A percentile compares a stretch with the other conserved stretches of the same genome.
These are phyloP conservation scores for Vanacampus margaritifer DNA, from an alignment of 2,113 vertebrate genomes.

Conservation along the genomic window DNA sequence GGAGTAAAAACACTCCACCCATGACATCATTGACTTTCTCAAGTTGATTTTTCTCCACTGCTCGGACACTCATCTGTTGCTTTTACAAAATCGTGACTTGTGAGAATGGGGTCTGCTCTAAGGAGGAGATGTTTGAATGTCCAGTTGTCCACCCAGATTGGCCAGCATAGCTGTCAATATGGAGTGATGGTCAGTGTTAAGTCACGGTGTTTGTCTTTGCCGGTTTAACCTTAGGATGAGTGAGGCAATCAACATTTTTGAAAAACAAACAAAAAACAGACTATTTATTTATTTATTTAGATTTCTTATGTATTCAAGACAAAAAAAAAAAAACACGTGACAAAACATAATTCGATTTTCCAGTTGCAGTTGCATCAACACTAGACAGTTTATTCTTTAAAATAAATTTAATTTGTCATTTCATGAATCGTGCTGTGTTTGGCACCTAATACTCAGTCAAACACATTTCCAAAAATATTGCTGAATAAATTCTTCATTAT, in stretches of 20 bases:
- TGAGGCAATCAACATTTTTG: background rate
- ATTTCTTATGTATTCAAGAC: background rate
- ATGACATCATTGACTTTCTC: conserved; percentile 70
- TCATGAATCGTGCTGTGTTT: background rate
- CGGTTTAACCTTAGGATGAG: conserved; percentile 15
- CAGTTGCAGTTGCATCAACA: background rate
- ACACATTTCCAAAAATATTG: background rate
- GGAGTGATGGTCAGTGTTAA: background rate
- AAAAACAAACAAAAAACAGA: too few species aligned
- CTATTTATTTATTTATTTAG: background rate
- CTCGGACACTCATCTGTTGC: conserved; percentile 61
- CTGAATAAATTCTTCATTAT: background rate
- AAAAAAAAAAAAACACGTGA: background rate
- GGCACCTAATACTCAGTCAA: background rate
- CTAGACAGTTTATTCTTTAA: background rate
- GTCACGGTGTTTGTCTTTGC: background rate
- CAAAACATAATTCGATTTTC: background rate
- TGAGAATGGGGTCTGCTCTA: too few species aligned
- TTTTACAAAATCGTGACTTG: conserved; percentile 7
- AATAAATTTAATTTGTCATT: background rate
- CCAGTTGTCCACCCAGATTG: background rate
- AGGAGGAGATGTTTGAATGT: background rate
- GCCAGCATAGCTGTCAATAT: conserved; percentile 3
- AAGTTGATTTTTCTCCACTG: conserved; percentile 50
- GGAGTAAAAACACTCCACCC: conserved; percentile 55